Evolutionary conservation across 2,888 invertebrate species (phyloP).

Genomic region (Chorisops tibialis): DNA sequence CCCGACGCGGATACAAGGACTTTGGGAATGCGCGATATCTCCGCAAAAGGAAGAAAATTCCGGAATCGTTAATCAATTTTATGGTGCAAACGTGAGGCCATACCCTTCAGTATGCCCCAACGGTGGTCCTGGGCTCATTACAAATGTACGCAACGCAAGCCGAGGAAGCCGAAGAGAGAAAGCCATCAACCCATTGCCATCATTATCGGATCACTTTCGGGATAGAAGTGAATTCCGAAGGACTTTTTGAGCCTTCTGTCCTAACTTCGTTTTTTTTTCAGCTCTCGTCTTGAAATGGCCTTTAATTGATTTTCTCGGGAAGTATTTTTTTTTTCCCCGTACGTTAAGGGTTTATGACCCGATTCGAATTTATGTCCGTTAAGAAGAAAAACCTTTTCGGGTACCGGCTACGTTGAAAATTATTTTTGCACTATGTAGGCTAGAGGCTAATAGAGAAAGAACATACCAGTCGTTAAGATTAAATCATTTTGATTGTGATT

Average conservation of each 20-base stretch:
- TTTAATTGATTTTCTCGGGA: constrained; percentile 25
- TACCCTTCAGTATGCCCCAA: constrained; percentile 11
- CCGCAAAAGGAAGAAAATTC: not conserved
- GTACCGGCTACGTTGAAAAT: not conserved
- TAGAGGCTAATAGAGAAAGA: not conserved
- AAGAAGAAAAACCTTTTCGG: not conserved
- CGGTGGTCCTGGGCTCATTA: constrained; percentile 18
- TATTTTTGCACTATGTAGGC: not conserved
- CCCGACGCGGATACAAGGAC: no score
- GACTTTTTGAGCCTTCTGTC: constrained; percentile 1
- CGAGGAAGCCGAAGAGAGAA: no score
- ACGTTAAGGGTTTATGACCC: constrained; percentile 15
- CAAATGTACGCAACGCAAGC: not conserved
- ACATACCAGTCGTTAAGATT: constrained; percentile 17
- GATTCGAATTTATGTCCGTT: constrained; percentile 18
- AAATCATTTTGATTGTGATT: constrained; percentile 16
- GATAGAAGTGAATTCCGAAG: constrained; percentile 12
- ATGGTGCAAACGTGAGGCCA: constrained; percentile 30
- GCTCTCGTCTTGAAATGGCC: not conserved
- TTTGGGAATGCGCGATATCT: no score
- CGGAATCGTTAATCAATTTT: constrained; percentile 33
- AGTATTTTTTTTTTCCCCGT: constrained; percentile 9
- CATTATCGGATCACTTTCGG: constrained; percentile 31
- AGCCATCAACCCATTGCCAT: constrained; percentile 29
- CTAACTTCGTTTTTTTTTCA: not conserved